Conservation (phyloP, 1,140 invertebrate genomes). For the Drosophila trapezifrons region DNA sequence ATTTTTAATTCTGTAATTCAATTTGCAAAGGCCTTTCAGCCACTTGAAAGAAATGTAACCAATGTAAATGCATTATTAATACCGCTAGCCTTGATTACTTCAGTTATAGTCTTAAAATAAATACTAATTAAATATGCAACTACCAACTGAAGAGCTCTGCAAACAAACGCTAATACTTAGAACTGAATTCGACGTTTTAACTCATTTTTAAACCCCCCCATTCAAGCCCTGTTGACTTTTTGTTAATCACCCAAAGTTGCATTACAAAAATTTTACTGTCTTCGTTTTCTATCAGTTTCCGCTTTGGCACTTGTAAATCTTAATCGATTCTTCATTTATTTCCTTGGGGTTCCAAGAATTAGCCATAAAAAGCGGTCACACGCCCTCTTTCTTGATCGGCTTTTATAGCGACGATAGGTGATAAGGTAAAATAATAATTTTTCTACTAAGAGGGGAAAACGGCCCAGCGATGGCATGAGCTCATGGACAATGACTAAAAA, state of each 20-base stretch:
- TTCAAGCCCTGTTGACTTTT: slow-evolving; percentile 19
- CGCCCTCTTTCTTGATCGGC: slow-evolving; percentile 52
- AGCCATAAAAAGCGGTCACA: slow-evolving; percentile 39
- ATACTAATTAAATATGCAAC: slow-evolving; percentile 37
- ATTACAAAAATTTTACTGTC: slow-evolving; percentile 14
- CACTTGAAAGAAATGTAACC: neutral
- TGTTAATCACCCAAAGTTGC: slow-evolving; percentile 15
- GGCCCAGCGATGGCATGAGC: slow-evolving; percentile 48
- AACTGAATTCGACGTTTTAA: slow-evolving; percentile 2
- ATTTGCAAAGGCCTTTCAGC: neutral
- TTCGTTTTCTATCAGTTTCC: slow-evolving; percentile 39
- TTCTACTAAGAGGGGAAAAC: neutral
- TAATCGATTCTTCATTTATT: slow-evolving; percentile 32
- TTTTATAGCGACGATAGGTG: slow-evolving; percentile 36
- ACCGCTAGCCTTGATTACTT: neutral
- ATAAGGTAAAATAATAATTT: slow-evolving; percentile 22
- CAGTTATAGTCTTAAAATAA: neutral
- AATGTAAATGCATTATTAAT: slow-evolving; percentile 4
- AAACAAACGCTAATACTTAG: neutral
- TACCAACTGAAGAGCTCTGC: neutral
- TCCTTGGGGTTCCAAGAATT: slow-evolving; percentile 41
- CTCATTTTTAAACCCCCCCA: slow-evolving; percentile 11
- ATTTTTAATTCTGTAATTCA: neutral
- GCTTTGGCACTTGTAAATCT: slow-evolving; percentile 45
- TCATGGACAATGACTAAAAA: slow-evolving; percentile 73